Base-by-base conservation (phyloP, 2,113 vertebrate species). In the Parus major region DNA sequence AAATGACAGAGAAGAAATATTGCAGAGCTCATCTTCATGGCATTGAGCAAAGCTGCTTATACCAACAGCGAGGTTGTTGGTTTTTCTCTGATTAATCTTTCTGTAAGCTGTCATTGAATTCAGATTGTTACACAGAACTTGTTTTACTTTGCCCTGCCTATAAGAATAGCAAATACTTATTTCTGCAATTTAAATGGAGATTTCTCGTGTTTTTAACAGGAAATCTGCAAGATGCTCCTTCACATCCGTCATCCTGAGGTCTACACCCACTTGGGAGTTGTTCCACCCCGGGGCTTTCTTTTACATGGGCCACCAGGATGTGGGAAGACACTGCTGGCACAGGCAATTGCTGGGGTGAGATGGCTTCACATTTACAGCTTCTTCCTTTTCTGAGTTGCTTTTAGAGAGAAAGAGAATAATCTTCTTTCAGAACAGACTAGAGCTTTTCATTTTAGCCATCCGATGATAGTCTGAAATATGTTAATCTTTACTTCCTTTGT, bases 241-340 rank as follows among this genome's bases (percentile, higher is more conserved):
- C 99, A 99, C 82, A 97, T 99, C 97, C 98, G 98, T 12, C 99
- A 99, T 75, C 99, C 99, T 0, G 99, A 99, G 92, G 98, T 99
- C 25, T 99, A 99, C 97, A 98, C 97, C 78, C 98, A 98, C 88
- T 97, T 99, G 33, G 99, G 99, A 0, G 98, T 99, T 69, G 97
- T 98, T 29, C 99, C 99, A 42, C 99, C 99, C 1, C 97, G 98
- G 0, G 99, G 99, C 11, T 99, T 99, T 86, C 99, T 99, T 21
- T 97, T 99, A 5, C 99, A 99, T 2, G 99, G 99, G 1, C 99
- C 99, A 2, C 99, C 99, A 1, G 99, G 99, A 36, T 99, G 99
- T 90, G 99, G 99, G 41, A 99, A 99, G 96, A 99, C 99, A 0
- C 97, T 99, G 41, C 97, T 99, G 56, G 99, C 99, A 13, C 99